These are phyloP conservation scores for Lepidonotus clava DNA, from an alignment of 2,888 invertebrate species.

Conservation along the genomic window DNA sequence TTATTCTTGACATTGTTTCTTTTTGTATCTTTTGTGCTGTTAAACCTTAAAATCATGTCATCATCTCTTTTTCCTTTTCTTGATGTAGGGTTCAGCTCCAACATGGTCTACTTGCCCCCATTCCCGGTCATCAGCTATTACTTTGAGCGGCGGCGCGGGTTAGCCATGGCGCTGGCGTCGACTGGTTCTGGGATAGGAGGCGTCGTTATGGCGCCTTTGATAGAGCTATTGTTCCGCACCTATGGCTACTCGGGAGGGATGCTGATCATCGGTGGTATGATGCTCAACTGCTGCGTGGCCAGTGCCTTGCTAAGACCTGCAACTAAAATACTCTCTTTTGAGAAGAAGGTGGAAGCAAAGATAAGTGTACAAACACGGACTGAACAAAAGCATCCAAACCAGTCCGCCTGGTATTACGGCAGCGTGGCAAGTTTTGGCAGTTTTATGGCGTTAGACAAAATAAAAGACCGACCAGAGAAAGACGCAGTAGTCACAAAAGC, in stretches of 20 bases:
- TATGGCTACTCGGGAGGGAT: slow-evolving; percentile 45
- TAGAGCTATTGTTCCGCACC: neutral
- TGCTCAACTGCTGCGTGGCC: slow-evolving; percentile 44
- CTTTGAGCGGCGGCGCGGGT: slow-evolving; percentile 43
- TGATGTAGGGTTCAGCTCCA: slow-evolving; percentile 19
- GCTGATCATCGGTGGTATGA: slow-evolving; percentile 34
- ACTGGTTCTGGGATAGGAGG: slow-evolving; percentile 16
- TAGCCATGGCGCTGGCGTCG: slow-evolving; percentile 30
- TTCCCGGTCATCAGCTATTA: slow-evolving; percentile 40
- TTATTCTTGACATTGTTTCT: no score
- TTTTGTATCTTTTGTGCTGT: no score
- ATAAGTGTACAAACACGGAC: neutral
- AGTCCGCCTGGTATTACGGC: slow-evolving; percentile 33
- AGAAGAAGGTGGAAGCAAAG: neutral
- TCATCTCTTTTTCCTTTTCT: neutral
- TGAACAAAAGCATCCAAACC: neutral
- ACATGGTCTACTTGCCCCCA: slow-evolving; percentile 39
- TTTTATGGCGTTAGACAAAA: slow-evolving; percentile 22
- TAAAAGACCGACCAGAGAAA: neutral
- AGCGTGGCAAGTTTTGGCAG: slow-evolving; percentile 43
- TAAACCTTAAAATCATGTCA: no score
- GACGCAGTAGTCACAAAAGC: neutral
- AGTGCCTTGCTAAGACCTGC: neutral
- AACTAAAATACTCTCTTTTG: no score
- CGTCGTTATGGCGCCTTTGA: slow-evolving; percentile 18